Percentiles rank a stretch among this genome's conserved stretches.
Evolutionary conservation across 1,140 invertebrate genomes (phyloP).

Genomic region (Gryllus bimaculatus): DNA sequence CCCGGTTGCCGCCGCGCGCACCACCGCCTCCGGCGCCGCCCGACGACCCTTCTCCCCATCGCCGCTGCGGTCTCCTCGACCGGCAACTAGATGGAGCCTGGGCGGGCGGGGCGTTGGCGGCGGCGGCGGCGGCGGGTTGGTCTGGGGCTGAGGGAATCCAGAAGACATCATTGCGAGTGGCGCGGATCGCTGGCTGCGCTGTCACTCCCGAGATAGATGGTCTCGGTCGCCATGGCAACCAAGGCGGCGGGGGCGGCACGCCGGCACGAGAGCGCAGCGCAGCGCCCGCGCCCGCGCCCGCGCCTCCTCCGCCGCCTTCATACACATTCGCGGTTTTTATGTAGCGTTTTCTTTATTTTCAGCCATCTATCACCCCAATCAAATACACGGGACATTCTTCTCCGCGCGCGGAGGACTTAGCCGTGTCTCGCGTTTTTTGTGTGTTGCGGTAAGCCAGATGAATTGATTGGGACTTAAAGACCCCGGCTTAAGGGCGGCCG

Average conservation of each 20-base stretch:
- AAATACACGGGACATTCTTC: constrained; percentile 1
- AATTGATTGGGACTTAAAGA: constrained; percentile 5
- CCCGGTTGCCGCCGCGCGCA: no score
- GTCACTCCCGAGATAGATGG: not conserved
- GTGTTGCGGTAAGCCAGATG: not conserved
- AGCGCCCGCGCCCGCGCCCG: no score
- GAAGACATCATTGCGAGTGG: constrained; percentile 3
- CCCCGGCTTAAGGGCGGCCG: not conserved
- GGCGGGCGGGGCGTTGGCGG: no score
- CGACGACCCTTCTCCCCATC: not conserved
- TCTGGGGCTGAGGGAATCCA: not conserved
- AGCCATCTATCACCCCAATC: not conserved
- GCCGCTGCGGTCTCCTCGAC: not conserved
- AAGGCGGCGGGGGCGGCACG: not conserved
- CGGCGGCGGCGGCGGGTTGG: no score
- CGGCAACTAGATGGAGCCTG: not conserved
- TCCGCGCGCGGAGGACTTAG: not conserved
- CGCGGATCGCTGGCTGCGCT: not conserved
- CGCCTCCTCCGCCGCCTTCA: not conserved
- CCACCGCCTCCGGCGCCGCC: no score
- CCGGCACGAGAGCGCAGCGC: not conserved
- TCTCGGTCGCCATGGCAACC: not conserved
- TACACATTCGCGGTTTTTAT: constrained; percentile 1
- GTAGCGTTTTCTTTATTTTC: not conserved
- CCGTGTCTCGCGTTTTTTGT: not conserved